phyloP scores from a whole-genome alignment of 2,888 invertebrate genomes.

The Tachina grossa region DNA sequence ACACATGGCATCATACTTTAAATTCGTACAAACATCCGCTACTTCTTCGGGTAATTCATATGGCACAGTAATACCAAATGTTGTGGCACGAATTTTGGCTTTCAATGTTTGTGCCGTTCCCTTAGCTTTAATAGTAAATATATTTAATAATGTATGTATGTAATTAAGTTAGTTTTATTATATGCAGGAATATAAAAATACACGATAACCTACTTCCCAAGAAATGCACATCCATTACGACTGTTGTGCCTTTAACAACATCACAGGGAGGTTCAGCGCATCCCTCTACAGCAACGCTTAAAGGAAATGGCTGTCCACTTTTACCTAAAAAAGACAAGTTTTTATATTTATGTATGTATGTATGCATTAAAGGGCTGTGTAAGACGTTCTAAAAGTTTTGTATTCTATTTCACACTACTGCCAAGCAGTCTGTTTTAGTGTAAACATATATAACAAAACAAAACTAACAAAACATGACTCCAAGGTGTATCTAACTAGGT shows the following conservation, averaged over 20 bases:
- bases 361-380: too few species aligned
- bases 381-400: too few species aligned
- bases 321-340: constrained; percentile 72
- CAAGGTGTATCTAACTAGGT: too few species aligned
- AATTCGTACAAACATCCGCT: constrained; percentile 79
- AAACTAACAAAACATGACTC: too few species aligned
- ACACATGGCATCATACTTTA: constrained; percentile 78
- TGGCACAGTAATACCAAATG: constrained; percentile 79
- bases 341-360: too few species aligned
- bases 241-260: constrained; percentile 77
- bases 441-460: too few species aligned
- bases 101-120: constrained; percentile 63
- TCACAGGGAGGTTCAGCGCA: constrained; percentile 79
- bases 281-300: constrained; percentile 77
- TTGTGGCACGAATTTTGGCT: constrained; percentile 77
- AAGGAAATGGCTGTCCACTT: constrained; percentile 76
- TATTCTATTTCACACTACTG: too few species aligned
- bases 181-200: background rate
- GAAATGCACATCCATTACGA: constrained; percentile 79
- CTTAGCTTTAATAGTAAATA: constrained; percentile 69
- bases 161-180: background rate
- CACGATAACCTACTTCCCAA: constrained; percentile 73
- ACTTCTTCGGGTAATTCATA: constrained; percentile 80
- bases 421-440: too few species aligned
- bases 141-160: background rate